These are phyloP conservation scores for Theocolax elegans DNA, from an alignment of 1,140 invertebrate genomes.

Conservation along the genomic window DNA sequence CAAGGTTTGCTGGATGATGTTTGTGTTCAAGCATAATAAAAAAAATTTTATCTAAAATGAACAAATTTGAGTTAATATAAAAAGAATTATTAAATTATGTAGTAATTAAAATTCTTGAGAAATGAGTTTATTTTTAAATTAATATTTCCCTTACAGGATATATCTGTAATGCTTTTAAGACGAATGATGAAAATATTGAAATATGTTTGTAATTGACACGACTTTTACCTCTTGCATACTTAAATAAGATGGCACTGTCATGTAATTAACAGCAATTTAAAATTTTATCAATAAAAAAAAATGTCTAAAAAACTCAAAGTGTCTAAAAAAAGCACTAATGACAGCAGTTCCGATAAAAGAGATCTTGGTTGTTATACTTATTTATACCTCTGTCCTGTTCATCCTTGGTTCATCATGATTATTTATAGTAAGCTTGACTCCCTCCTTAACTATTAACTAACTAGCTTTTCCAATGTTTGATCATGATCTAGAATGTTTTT, in stretches of 20 bases:
- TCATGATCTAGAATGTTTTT: constrained; percentile 32
- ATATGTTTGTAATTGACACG: constrained; percentile 1
- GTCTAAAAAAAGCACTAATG: constrained; percentile 34
- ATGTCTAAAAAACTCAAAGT: constrained; percentile 8
- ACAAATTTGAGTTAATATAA: too few relatives aligned
- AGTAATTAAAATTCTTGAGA: neutral
- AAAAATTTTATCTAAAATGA: constrained; percentile 53
- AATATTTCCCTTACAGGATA: neutral
- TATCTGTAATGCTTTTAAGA: neutral
- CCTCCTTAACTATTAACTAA: constrained; percentile 48
- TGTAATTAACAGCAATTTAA: neutral
- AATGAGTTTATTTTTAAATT: neutral
- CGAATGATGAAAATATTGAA: constrained; percentile 4
- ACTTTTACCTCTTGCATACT: constrained; percentile 19
- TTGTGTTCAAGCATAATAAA: constrained; percentile 48
- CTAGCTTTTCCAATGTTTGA: constrained; percentile 32
- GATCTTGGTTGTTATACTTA: constrained; percentile 55
- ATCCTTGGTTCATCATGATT: constrained; percentile 58
- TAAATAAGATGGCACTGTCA: constrained; percentile 12
- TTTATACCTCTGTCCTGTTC: constrained; percentile 62
- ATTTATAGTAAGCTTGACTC: constrained; percentile 56
- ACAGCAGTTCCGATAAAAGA: constrained; percentile 40
- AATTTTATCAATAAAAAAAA: constrained; percentile 21
- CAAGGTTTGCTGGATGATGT: constrained; percentile 41
- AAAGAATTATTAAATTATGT: too few relatives aligned